phyloP scores from a whole-genome alignment of 2,888 invertebrate species.

The Nemapogon koenigi region DNA sequence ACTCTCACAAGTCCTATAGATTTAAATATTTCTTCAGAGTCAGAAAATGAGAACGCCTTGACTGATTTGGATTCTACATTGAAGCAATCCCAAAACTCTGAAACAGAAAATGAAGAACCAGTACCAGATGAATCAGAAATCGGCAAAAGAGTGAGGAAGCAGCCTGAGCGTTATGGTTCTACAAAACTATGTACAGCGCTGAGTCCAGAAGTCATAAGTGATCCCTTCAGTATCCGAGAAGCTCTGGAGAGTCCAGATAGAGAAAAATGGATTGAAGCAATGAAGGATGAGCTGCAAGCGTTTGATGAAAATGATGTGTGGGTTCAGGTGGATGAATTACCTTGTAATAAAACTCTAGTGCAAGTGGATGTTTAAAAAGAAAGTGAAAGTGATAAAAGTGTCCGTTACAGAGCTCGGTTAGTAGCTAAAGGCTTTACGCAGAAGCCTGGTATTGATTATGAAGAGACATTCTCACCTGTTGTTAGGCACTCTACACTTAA shows the following conservation, averaged over 20 bases:
- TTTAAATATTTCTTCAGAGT: too few relatives aligned
- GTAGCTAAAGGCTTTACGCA: too few relatives aligned
- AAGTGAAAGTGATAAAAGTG: too few relatives aligned
- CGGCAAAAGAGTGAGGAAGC: background rate
- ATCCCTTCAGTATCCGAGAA: background rate
- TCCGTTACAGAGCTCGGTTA: too few relatives aligned
- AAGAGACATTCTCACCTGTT: too few relatives aligned
- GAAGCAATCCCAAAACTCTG: background rate
- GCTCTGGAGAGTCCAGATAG: background rate
- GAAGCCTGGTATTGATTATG: too few relatives aligned
- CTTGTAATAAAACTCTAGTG: too few relatives aligned
- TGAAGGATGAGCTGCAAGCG: background rate
- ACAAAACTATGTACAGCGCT: background rate
- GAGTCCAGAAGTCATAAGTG: too few relatives aligned
- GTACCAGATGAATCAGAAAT: background rate
- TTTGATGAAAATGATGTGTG: background rate
- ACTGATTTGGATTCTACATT: background rate
- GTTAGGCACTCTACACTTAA: too few relatives aligned
- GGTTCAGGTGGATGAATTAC: too few relatives aligned
- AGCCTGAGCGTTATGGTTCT: constrained; percentile 1
- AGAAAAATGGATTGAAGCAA: background rate
- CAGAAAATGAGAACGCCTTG: background rate
- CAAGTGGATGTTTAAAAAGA: too few relatives aligned
- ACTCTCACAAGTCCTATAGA: background rate
- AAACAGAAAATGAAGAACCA: background rate